phyloP scores from a whole-genome alignment of 2,888 invertebrate species.

The Keiferia lycopersicella region DNA sequence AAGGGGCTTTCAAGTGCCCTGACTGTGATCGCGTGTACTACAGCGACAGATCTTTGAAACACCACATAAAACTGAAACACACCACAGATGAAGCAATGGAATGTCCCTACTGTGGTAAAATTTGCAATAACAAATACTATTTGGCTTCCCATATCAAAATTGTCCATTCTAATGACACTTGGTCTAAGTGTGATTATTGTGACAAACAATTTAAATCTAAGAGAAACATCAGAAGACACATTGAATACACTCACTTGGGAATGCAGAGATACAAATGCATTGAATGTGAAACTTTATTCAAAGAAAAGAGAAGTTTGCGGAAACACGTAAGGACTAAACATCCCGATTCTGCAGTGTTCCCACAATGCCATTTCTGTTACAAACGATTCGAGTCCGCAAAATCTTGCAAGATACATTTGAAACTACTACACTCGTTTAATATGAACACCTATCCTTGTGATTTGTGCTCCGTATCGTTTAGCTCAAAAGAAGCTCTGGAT shows the following conservation, averaged over 20 bases:
- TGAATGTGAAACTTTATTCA: slow-evolving; percentile 67
- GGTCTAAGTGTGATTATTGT: slow-evolving; percentile 67
- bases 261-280: slow-evolving; percentile 67
- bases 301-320: slow-evolving; percentile 65
- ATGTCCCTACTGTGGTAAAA: slow-evolving; percentile 59
- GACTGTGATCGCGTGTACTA: slow-evolving; percentile 61
- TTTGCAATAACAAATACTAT: slow-evolving; percentile 67
- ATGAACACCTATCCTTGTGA: slow-evolving; percentile 67
- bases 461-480: slow-evolving; percentile 62
- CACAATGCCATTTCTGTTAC: slow-evolving; percentile 66
- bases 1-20: slow-evolving; percentile 50
- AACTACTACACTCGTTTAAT: slow-evolving; percentile 63
- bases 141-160: slow-evolving; percentile 66
- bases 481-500: slow-evolving; percentile 53
- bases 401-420: slow-evolving; percentile 68
- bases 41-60: slow-evolving; percentile 64
- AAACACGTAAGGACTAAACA: slow-evolving; percentile 68
- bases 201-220: slow-evolving; percentile 68
- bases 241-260: slow-evolving; percentile 66
- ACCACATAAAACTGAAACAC: slow-evolving; percentile 67
- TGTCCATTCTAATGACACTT: slow-evolving; percentile 55
- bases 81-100: slow-evolving; percentile 55
- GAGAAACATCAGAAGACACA: slow-evolving; percentile 63
- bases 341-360: slow-evolving; percentile 58
- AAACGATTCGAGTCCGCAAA: slow-evolving; percentile 70